Base-by-base conservation (phyloP, 2,113 vertebrate species). In the Oncorhynchus mykiss region DNA sequence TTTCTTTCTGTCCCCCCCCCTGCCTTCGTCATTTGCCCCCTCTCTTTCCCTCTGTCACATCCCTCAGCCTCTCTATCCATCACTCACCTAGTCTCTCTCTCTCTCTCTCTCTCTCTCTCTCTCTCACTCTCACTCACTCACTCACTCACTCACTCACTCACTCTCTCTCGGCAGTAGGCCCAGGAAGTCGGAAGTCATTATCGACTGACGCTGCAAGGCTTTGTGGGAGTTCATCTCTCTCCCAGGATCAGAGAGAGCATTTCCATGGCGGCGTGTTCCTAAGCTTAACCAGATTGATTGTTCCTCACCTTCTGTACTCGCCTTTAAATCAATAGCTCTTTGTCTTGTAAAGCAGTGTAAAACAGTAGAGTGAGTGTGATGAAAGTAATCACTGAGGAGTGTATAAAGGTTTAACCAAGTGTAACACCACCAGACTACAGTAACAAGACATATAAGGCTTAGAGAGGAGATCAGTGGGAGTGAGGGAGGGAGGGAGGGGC, bases 311-410 rank as follows among this genome's bases (percentile, higher is more conserved):
- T 79, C 83, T 83, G 80, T 88, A 82, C 83, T 85, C 77, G 57
- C 78, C 80, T 70, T 76, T 80, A 83, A 90, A 90, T 92, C 90
- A 89, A 91, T 91, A 86, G 70, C 74, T 86, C 73, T 84, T 85
- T 88, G 85, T 87, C 83, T 54, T 54, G 51, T 13, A 18, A 1
- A 18, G 51, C 14, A 54, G 14, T 54, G 51, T 13, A 54, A 54
- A 54, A 54, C 51, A 54, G 51, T 18, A 22, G 25, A 45, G 8
- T 71, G 67, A 3, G 60, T 64, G 60, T 64, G 60, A 45, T 45
- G 39, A 45, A 45, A 45, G 39, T 16, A 20, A 5, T 60, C 16
- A 20, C 4, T 60, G 57, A 20, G 57, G 57, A 60, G 57, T n/a
- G n/a, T 16, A n/a, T 60, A n/a, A 60, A 60, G 57, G 57, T 16